Base-by-base conservation (phyloP, 1,140 invertebrate species). In the Eriosoma lanigerum region DNA sequence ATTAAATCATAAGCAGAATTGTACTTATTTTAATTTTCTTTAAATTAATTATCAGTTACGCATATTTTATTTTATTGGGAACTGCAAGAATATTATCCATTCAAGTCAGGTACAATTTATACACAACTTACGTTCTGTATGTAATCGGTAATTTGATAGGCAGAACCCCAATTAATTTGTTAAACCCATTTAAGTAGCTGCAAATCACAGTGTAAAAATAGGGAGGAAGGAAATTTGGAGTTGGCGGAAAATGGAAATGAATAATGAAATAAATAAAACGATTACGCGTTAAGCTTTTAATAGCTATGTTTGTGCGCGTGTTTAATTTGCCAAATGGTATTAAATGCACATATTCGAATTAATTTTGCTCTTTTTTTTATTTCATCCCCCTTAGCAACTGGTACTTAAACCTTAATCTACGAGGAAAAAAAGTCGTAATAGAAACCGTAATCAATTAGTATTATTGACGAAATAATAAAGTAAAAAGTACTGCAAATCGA, bases 261-360 rank as follows among this genome's bases (percentile, higher is more conserved):
- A 58, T 76, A 76, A 76, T 44, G 72, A 76, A 76, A 76, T 76
- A 58, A 76, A 76, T 52, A 58, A 78, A 62, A 58, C 54, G 72
- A 78, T 78, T 78, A 78, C 38, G 54, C n/a, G 54, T n/a, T 78
- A 62, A 78, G 75, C 75, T 78, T 24, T 76, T 76, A 76, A 76
- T 76, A 76, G 72, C 72, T 58, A 24, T 60, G 32, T 56, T 58
- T 38, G 54, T n/a, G 54, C 75, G 54, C 54, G n/a, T 78, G 54
- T 78, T 78, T 78, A 78, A 78, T 78, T 78, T 78, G 56, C 75
- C 54, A 78, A 78, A 78, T 78, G 75, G 75, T 48, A 78, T 78
- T 21, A 62, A 78, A 78, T 29, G 75, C 75, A 78, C 54, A 78
- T 78, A 78, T 78, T 60, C 75, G 56, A 78, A 78, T 78, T 46